A percentile compares a stretch with the other conserved stretches of the same genome.
These are phyloP conservation scores for Homarus americanus DNA, from an alignment of 1,140 invertebrate genomes.

Conservation along the genomic window DNA sequence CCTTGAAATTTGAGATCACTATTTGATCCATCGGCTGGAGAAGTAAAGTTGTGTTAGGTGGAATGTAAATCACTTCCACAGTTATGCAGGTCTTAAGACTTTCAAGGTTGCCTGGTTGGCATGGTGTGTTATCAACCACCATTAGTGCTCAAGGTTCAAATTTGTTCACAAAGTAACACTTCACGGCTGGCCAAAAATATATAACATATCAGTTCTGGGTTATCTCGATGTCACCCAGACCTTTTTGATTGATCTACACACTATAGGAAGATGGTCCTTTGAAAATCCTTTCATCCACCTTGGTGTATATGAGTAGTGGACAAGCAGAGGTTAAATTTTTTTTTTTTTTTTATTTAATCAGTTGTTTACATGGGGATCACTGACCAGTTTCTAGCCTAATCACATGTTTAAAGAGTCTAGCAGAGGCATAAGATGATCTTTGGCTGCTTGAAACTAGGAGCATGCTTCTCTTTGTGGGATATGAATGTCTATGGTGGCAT, in stretches of 20 bases:
- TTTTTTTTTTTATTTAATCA: no score
- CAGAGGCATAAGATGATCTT: not conserved
- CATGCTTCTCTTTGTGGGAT: not conserved
- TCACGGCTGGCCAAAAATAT: not conserved
- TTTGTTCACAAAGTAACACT: not conserved
- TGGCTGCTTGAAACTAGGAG: not conserved
- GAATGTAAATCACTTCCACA: not conserved
- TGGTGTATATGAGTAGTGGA: not conserved
- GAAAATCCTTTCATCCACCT: not conserved
- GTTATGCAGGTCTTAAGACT: not conserved
- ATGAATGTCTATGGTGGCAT: no score
- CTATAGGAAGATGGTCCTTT: not conserved
- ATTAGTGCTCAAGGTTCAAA: not conserved
- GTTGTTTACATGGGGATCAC: no score
- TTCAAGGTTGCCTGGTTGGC: not conserved
- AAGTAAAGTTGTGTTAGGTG: not conserved
- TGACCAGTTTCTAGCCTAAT: not conserved
- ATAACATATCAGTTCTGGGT: not conserved
- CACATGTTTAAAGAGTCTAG: not conserved
- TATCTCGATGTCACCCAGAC: not conserved
- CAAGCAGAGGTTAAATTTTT: not conserved
- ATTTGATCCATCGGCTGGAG: not conserved
- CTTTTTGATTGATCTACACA: not conserved
- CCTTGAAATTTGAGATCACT: no score
- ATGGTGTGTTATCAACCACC: not conserved